A percentile compares a stretch with the other conserved stretches of the same genome.
These are phyloP conservation scores for Acipenser oxyrinchus DNA, from an alignment of 2,797 vertebrate species.

Conservation along the genomic window DNA sequence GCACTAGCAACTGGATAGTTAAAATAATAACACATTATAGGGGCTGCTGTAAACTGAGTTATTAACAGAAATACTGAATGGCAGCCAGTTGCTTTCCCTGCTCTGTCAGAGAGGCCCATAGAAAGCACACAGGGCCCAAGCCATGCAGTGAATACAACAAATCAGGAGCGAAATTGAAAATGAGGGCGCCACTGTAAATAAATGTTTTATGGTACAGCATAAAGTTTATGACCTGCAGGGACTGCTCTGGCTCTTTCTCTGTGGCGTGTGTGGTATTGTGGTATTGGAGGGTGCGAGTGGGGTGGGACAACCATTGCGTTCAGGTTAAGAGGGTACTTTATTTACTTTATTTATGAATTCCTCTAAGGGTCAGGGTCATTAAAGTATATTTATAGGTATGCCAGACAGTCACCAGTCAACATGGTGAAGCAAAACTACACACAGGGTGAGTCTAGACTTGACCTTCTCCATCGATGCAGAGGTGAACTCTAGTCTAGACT, in stretches of 20 bases:
- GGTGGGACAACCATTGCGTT: background rate
- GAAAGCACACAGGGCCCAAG: background rate
- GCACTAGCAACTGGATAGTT: background rate
- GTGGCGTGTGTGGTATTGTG: background rate
- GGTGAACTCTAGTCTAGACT: too few species aligned
- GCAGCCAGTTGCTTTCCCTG: background rate
- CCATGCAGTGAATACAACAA: background rate
- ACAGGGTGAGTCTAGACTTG: too few species aligned
- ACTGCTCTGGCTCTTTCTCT: background rate
- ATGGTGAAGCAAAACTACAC: too few species aligned
- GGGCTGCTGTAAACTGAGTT: background rate
- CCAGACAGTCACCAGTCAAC: too few species aligned
- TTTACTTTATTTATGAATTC: too few species aligned
- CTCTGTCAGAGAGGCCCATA: background rate
- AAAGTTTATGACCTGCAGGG: background rate
- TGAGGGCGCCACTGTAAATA: background rate
- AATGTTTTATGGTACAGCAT: background rate
- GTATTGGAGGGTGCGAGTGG: background rate
- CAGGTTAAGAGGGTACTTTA: too few species aligned
- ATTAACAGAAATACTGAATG: background rate
- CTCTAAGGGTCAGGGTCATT: too few species aligned
- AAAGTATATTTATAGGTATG: too few species aligned
- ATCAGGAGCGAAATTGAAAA: constrained; percentile 1
- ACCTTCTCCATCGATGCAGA: too few species aligned
- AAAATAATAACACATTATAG: background rate